A percentile compares a stretch with the other conserved stretches of the same genome.
phyloP scores from a whole-genome alignment of 2,797 vertebrate species.

The Acanthurus tractus region DNA sequence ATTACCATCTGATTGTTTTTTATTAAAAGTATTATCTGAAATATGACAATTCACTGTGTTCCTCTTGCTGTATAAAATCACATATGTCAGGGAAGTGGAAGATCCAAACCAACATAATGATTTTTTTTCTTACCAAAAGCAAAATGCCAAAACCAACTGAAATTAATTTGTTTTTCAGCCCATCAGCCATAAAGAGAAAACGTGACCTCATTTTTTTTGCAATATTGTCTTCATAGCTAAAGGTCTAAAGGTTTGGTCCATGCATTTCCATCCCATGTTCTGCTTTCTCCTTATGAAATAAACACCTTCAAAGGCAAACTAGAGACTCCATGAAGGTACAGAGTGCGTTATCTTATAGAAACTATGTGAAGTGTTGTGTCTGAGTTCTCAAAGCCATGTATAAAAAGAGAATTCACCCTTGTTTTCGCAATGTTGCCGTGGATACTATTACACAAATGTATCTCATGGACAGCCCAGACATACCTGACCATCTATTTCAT shows the following conservation, averaged over 20 bases:
- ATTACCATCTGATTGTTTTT: neutral
- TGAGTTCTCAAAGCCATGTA: too few relatives aligned
- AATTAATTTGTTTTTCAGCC: neutral
- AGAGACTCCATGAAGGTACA: neutral
- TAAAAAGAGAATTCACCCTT: slow-evolving; percentile 3
- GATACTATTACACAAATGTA: slow-evolving; percentile 29
- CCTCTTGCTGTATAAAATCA: neutral
- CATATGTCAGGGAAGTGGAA: neutral
- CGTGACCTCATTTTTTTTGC: neutral
- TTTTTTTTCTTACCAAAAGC: neutral
- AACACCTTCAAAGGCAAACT: neutral
- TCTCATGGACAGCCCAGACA: slow-evolving; percentile 38
- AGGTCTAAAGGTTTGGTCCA: neutral
- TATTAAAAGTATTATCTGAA: neutral
- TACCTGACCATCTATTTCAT: slow-evolving; percentile 34
- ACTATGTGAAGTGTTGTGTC: too few relatives aligned
- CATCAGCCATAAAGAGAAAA: neutral
- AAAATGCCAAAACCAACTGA: neutral
- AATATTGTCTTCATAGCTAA: neutral
- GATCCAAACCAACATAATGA: neutral
- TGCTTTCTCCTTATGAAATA: neutral
- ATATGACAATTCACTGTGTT: neutral
- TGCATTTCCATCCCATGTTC: neutral
- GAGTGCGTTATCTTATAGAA: too few relatives aligned
- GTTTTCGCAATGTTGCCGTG: slow-evolving; percentile 46